These are phyloP conservation scores for Cyclophora albipunctata DNA, from an alignment of 2,888 invertebrate genomes.

Conservation along the genomic window DNA sequence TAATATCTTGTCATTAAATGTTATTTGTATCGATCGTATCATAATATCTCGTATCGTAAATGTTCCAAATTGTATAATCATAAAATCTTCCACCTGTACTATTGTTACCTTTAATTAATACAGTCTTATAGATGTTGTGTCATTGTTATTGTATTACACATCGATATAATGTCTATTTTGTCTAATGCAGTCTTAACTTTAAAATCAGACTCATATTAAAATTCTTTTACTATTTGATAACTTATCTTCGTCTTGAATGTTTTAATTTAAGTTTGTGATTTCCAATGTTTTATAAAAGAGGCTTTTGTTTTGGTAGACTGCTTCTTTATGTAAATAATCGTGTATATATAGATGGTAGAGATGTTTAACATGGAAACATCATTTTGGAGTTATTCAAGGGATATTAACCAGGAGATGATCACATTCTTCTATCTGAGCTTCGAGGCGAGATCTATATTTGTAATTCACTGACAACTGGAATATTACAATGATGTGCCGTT, in stretches of 20 bases:
- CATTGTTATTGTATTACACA: constrained; percentile 3
- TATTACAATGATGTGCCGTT: too few species aligned
- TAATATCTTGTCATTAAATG: neutral
- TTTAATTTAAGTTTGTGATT: constrained; percentile 18
- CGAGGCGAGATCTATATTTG: too few species aligned
- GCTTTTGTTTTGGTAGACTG: constrained; percentile 40
- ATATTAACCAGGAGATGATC: neutral
- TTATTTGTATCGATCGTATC: neutral
- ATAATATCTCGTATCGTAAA: neutral
- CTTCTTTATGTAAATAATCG: constrained; percentile 48
- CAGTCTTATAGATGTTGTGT: constrained; percentile 7
- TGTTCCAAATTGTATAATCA: neutral
- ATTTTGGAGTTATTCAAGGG: constrained; percentile 12
- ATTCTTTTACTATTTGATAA: constrained; percentile 7
- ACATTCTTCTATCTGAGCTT: too few species aligned
- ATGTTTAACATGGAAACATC: neutral
- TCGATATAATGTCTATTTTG: neutral
- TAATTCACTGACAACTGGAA: too few species aligned
- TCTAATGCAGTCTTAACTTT: neutral
- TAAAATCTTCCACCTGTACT: constrained; percentile 4
- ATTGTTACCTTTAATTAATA: neutral
- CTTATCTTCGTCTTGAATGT: constrained; percentile 19
- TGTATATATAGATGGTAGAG: constrained; percentile 27
- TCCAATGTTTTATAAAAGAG: constrained; percentile 36
- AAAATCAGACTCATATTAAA: neutral